These are phyloP conservation scores for Rhodinocichla rosea DNA, from an alignment of 2,113 vertebrate genomes.

Conservation along the genomic window DNA sequence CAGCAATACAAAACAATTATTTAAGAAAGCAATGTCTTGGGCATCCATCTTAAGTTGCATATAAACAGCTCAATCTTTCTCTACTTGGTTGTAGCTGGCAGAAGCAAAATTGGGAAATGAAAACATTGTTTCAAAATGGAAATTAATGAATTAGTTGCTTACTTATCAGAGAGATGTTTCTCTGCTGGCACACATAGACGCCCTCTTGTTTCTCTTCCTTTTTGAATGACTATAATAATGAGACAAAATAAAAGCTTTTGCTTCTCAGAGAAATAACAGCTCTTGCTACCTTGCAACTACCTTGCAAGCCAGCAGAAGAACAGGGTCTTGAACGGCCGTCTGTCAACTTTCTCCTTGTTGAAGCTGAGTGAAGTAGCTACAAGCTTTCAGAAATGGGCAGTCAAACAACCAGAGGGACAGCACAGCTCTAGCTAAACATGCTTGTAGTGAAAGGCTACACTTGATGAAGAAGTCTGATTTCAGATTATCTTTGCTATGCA, in stretches of 20 bases:
- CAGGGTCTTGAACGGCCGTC: neutral
- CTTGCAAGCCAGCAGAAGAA: neutral
- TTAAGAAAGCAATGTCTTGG: neutral
- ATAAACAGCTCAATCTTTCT: conserved; percentile 50
- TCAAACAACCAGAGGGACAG: neutral
- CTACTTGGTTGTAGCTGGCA: neutral
- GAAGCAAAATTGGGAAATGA: neutral
- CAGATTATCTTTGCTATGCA: neutral
- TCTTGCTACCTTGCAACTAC: no score
- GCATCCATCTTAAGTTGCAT: conserved; percentile 15
- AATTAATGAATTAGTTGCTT: neutral
- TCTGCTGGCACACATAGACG: neutral
- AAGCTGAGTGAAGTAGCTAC: neutral
- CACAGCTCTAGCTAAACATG: neutral
- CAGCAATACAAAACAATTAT: neutral
- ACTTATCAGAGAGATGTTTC: neutral
- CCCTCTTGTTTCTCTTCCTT: neutral
- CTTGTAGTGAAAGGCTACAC: neutral
- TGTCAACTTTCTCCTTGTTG: neutral
- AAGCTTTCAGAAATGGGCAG: neutral
- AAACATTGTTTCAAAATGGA: neutral
- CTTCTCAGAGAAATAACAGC: neutral
- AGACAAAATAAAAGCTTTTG: neutral
- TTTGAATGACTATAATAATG: neutral
- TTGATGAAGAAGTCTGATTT: neutral